phyloP scores from a whole-genome alignment of 2,888 invertebrate species.

The Pachydiplax longipennis region DNA sequence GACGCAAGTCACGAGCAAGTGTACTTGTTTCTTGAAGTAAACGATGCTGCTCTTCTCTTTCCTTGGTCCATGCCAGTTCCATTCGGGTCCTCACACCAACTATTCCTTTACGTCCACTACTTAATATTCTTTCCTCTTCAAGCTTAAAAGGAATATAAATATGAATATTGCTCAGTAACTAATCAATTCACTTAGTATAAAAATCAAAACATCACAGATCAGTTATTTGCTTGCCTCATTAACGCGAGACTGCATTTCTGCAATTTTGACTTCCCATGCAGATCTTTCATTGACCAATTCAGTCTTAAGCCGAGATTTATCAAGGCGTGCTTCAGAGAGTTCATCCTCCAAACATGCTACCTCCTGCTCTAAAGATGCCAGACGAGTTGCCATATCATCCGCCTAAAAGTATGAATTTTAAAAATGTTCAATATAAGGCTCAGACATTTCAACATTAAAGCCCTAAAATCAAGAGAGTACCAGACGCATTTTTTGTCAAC shows the following conservation, averaged over 20 bases:
- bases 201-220: background rate
- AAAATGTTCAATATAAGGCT: no score
- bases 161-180: background rate
- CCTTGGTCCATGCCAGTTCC: conserved; percentile 94
- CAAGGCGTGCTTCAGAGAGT: conserved; percentile 81
- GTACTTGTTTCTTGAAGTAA: conserved; percentile 89
- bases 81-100: conserved; percentile 86
- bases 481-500: no score
- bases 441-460: no score
- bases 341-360: conserved; percentile 88
- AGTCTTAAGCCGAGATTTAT: conserved; percentile 83
- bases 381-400: conserved; percentile 76
- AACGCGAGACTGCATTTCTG: conserved; percentile 87
- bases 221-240: conserved; percentile 69
- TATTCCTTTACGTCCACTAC: conserved; percentile 83
- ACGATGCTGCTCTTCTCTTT: conserved; percentile 90
- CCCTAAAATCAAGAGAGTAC: no score
- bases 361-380: conserved; percentile 81
- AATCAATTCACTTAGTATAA: background rate
- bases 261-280: conserved; percentile 82
- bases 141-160: conserved; percentile 62
- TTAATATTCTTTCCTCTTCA: conserved; percentile 86
- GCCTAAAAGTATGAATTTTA: conserved; percentile 57
- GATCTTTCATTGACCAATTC: conserved; percentile 90
- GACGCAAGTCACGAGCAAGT: conserved; percentile 83